Percentiles rank a stretch among this genome's conserved stretches.
These are phyloP conservation scores for Platycnemis pennipes DNA, from an alignment of 2,888 invertebrate genomes.

Conservation along the genomic window DNA sequence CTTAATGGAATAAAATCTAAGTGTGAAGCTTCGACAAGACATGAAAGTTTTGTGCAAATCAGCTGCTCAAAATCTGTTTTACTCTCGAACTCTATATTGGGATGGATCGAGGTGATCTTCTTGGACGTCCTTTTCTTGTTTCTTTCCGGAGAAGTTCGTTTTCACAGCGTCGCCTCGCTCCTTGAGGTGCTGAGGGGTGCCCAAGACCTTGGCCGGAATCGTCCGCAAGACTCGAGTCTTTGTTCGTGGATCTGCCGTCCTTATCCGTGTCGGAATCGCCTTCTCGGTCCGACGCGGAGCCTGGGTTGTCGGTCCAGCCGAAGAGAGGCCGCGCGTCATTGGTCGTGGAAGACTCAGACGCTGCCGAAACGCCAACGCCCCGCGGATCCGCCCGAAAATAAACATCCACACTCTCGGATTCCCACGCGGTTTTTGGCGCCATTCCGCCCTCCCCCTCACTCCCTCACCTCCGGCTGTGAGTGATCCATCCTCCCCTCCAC, in stretches of 20 bases:
- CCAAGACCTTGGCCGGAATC: background rate
- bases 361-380: background rate
- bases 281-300: background rate
- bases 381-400: slow-evolving; percentile 48
- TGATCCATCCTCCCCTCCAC: slow-evolving; percentile 6
- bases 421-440: slow-evolving; percentile 67
- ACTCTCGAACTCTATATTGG: no score
- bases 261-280: background rate
- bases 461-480: slow-evolving; percentile 39
- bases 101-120: no score
- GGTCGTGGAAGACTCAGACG: background rate
- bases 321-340: background rate
- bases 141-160: no score
- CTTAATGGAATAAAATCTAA: no score
- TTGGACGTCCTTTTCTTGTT: no score
- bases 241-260: background rate
- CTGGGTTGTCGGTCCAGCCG: background rate
- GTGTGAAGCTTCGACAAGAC: no score
- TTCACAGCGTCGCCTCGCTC: no score
- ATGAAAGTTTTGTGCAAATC: no score
- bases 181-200: no score
- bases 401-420: slow-evolving; percentile 43
- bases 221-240: background rate
- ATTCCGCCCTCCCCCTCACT: slow-evolving; percentile 21
- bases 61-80: no score